These are phyloP conservation scores for Pinna nobilis DNA, from an alignment of 1,140 invertebrate genomes.

Conservation along the genomic window DNA sequence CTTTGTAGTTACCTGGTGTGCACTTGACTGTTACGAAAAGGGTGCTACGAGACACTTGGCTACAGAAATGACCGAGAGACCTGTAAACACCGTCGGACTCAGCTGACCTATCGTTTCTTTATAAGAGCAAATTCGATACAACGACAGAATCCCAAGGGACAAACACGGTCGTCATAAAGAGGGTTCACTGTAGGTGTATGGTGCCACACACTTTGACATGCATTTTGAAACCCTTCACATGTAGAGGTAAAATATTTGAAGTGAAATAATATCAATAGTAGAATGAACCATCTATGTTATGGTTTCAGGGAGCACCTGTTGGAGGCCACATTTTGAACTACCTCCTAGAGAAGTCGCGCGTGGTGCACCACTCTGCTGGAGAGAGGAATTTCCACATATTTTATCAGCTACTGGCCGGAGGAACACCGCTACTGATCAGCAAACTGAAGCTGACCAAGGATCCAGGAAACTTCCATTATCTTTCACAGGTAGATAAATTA, in stretches of 20 bases:
- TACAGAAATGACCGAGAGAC: no score
- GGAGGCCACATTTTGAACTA: conserved; percentile 98
- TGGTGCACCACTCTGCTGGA: conserved; percentile 88
- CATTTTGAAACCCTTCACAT: no score
- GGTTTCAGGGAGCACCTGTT: conserved; percentile 66
- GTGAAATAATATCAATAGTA: not conserved
- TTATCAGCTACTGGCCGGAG: conserved; percentile 85
- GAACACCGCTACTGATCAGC: conserved; percentile 81
- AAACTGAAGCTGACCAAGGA: conserved; percentile 82
- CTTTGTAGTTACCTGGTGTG: no score
- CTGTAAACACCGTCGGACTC: no score
- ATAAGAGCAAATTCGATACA: no score
- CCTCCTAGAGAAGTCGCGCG: conserved; percentile 93
- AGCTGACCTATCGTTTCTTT: no score
- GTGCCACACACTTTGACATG: no score
- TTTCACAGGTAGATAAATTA: conserved; percentile 79
- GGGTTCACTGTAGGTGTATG: no score
- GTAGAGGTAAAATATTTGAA: not conserved
- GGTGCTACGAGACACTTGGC: no score
- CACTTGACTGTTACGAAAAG: no score
- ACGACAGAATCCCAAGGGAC: no score
- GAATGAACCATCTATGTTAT: not conserved
- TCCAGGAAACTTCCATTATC: conserved; percentile 85
- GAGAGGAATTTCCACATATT: conserved; percentile 97
- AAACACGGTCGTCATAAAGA: no score